Conservation (phyloP, 2,113 vertebrate species). For the Rhynchomys soricoides region DNA sequence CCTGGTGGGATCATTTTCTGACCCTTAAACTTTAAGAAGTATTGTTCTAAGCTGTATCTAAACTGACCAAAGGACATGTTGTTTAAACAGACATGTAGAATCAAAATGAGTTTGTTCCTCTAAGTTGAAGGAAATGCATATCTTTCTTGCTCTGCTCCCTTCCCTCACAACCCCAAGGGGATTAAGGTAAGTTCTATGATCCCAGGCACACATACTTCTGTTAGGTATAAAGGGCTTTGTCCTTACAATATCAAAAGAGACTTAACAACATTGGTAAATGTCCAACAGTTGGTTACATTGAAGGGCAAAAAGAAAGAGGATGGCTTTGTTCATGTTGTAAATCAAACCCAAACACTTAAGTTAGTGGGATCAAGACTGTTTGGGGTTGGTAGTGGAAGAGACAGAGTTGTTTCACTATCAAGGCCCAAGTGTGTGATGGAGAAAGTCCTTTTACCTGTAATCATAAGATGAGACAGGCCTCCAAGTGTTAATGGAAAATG, state of each 20-base stretch:
- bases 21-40: background rate
- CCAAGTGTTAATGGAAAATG: background rate
- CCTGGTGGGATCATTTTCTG: background rate
- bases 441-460: background rate
- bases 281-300: background rate
- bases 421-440: background rate
- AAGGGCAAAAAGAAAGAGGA: background rate
- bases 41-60: background rate
- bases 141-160: background rate
- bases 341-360: background rate
- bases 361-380: background rate
- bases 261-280: background rate
- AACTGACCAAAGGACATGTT: background rate
- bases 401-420: too few species aligned
- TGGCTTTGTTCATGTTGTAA: background rate
- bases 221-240: background rate
- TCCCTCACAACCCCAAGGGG: background rate
- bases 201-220: background rate
- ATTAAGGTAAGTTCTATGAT: background rate
- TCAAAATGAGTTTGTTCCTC: background rate
- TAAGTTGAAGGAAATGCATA: background rate
- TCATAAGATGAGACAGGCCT: background rate
- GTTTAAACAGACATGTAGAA: constrained; percentile 27
- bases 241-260: constrained; percentile 1
- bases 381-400: background rate